Base-by-base conservation (phyloP, 2,113 vertebrate genomes). In the Hypanus sabinus region DNA sequence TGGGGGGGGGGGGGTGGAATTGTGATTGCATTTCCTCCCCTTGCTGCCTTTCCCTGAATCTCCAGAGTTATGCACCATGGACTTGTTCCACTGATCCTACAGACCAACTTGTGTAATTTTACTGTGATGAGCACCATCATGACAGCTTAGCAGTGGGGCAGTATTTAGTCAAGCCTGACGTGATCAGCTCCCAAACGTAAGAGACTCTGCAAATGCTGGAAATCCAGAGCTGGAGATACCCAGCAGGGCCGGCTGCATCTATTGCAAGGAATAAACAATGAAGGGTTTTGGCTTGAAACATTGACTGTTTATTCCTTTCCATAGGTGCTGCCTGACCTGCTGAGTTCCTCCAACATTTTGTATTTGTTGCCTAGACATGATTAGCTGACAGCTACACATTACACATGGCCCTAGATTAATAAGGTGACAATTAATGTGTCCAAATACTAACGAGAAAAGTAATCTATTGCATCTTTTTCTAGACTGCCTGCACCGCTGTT, bases 401-500 rank as follows among this genome's bases (percentile, higher is more conserved):
- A 33, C 76, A 79, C 12, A 79, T 33, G 36, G n/a, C 10, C n/a
- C 30, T 33, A n/a, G 76, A 46, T 46, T 46, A 3, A 46, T 46
- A 46, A 46, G 2, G 46, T 46, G 46, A 46, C 46, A 46, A 46
- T 46, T 46, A 46, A 46, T 46, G 46, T 46, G 46, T 46, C 46
- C 2, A 46, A 46, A 46, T 46, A 46, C 18, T 70, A 70, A 70
- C 14, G 9, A 70, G 68, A 7, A 10, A 71, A n/a, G 10, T 93
- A 38, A 93, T 46, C 11, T 27, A 18, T 36, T 85, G 38, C 36
- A 12, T 93, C 70, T 75, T 79, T 94, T 87, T 93, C 20, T 94
- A 97, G 97, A 96, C 97, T 95, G 97, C 97, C 1, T 97, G 97
- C 85, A 97, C 96, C 9, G 95, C 97, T 5, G 97, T 97, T 71